phyloP scores from a whole-genome alignment of 2,797 vertebrate genomes.

The Poeciliopsis gracilis region DNA sequence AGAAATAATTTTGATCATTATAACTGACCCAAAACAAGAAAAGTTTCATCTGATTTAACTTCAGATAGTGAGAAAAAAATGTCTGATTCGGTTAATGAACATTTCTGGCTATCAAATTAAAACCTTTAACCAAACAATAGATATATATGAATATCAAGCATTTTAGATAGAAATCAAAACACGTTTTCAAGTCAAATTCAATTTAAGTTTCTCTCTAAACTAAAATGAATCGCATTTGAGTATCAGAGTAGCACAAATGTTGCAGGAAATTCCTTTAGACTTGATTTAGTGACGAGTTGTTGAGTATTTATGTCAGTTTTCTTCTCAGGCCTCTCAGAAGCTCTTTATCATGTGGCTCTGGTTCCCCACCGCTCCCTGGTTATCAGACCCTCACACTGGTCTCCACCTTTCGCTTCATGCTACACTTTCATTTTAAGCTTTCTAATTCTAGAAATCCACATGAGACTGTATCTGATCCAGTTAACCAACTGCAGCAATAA shows the following conservation, averaged over 20 bases:
- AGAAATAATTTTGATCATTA: too few species aligned
- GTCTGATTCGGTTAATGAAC: too few species aligned
- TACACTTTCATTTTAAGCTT: background rate
- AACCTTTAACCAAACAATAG: too few species aligned
- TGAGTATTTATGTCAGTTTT: background rate
- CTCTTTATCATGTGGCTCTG: conserved; percentile 35
- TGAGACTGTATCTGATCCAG: background rate
- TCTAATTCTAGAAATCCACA: background rate
- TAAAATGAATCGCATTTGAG: background rate
- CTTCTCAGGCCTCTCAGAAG: background rate
- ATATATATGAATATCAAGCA: too few species aligned
- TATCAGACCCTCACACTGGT: conserved; percentile 61
- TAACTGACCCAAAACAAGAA: too few species aligned
- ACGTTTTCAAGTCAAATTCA: too few species aligned
- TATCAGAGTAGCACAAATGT: background rate
- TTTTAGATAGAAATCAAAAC: too few species aligned
- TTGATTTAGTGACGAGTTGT: background rate
- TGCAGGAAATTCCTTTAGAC: background rate
- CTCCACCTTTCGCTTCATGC: conserved; percentile 32
- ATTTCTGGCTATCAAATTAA: too few species aligned
- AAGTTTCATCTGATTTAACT: too few species aligned
- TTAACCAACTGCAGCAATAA: background rate
- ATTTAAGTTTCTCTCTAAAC: background rate
- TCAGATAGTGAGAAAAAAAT: too few species aligned
- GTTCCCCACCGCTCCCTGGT: conserved; percentile 10